Conservation (phyloP, 1,140 invertebrate species). For the Drosophila persimilis region DNA sequence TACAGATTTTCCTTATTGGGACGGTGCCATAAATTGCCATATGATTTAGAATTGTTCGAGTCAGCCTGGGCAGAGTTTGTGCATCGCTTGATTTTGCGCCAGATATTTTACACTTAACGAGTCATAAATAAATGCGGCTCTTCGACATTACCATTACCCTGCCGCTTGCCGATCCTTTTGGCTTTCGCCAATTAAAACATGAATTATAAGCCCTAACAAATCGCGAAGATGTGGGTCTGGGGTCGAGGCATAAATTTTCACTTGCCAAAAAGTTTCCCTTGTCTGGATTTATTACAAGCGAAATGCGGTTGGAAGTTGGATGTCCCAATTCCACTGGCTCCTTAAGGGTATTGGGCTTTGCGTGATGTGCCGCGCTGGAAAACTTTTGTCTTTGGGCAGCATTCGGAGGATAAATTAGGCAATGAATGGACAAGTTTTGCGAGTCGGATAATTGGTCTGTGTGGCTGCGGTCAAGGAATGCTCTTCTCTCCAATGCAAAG, state of each 20-base stretch:
- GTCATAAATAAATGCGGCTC: conserved; percentile 66
- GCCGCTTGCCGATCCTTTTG: conserved; percentile 16
- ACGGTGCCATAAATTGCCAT: conserved; percentile 44
- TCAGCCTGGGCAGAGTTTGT: background rate
- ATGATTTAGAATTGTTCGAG: conserved; percentile 54
- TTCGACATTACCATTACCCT: conserved; percentile 13
- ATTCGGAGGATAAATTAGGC: conserved; percentile 9
- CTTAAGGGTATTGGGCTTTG: background rate
- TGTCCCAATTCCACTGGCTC: conserved; percentile 46
- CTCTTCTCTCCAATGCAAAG: background rate
- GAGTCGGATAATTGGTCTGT: conserved; percentile 13
- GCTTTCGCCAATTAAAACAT: conserved; percentile 76
- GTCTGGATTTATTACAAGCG: conserved; percentile 65
- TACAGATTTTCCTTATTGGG: no score
- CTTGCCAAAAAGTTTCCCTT: conserved; percentile 72
- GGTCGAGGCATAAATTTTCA: conserved; percentile 70
- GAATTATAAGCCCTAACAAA: conserved; percentile 76
- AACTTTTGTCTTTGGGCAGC: conserved; percentile 43
- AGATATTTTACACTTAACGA: conserved; percentile 76
- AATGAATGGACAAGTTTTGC: conserved; percentile 18
- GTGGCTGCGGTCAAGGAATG: conserved; percentile 13
- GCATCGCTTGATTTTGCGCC: conserved; percentile 70
- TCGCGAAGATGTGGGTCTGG: conserved; percentile 54
- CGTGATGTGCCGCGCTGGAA: background rate
- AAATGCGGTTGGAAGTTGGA: conserved; percentile 70